Evolutionary conservation across 2,113 vertebrate genomes (phyloP), one percentile per base, ranked within the genome.

Genomic region (Callorhinus ursinus): DNA sequence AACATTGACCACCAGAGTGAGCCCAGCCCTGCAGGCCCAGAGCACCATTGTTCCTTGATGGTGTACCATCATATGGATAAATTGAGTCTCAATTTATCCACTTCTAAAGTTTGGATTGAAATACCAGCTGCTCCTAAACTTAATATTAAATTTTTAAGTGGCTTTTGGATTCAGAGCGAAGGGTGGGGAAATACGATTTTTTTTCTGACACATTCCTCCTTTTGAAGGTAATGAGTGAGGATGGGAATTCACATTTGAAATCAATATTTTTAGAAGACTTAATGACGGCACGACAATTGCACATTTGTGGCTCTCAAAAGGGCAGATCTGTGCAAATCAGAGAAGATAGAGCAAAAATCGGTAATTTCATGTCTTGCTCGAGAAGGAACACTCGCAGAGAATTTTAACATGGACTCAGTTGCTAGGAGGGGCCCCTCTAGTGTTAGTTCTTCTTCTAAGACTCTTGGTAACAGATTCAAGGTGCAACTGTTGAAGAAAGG

Each of bases 231-330:
- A 98, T 95, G 67, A 55, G 76, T 42, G 18, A 95, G 76, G 84
- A 92, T 72, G 55, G 36, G 22, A 96, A 81, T 94, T 85, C 39
- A 1, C 53, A 69, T 61, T 90, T 90, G 63, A 81, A 93, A 97
- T 97, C 87, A 80, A 67, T 98, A 96, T 92, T 98, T 77, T 97
- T 92, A 85, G 87, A 90, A 87, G 92, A 49, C 63, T 96, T 94
- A 95, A 96, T 92, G 76, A 59, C n/a, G 96, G 87, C 94, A 72
- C 97, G 96, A 98, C 90, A 96, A 92, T 95, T 81, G 72, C 59
- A 77, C 28, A 88, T 97, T 97, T 97, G 94, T 97, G 96, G 76
- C 63, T 90, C 80, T 95, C 71, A 57, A 90, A 90, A 95, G 88
- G 69, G 36, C 90, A 96, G 87, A 42, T 90, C 89, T 89, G 83